Base-by-base conservation (phyloP, 2,113 vertebrate genomes). In the Podiceps cristatus region DNA sequence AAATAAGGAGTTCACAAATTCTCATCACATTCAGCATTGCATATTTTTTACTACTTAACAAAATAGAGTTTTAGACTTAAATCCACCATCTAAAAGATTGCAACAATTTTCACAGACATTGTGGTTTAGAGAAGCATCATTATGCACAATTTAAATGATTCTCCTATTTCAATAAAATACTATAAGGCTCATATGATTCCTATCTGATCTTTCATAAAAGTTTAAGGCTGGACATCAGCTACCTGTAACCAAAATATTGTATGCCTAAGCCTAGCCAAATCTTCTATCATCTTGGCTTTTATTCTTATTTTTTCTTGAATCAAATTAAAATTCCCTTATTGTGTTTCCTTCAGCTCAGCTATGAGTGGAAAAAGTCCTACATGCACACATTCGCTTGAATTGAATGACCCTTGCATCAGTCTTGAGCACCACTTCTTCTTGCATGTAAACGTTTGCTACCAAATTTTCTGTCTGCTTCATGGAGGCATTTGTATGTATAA, bases 401-500 rank as follows among this genome's bases (percentile, higher is more conserved):
- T 79, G 56, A 80, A 90, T 88, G 63, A 69, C 59, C 59, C 35
- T 95, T 53, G 53, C 53, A 37, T 40, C 45, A 77, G 29, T 52
- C 67, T 96, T 4, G 4, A 93, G 86, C 59, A 77, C 56, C 71
- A 80, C 73, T 86, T 87, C 23, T 71, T 28, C 59, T 89, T 89
- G 56, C 52, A 78, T 16, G 52, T 79, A 63, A 94, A 71, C 40
- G n/a, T 67, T 76, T 81, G 8, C 66, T 72, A 44, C 31, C 22
- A 72, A 22, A 76, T 86, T 92, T 94, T 92, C 53, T 83, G 25
- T 88, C 55, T 95, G 72, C 73, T 95, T 67, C n/a, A 16, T 86
- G 64, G 72, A 83, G 72, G 13, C 63, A 50, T 86, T 94, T 87
- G 14, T 89, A 40, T 35, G 40, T 82, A 24, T 59, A 67, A 88